Percentiles rank a stretch among this genome's conserved stretches.
Evolutionary conservation across 2,888 invertebrate genomes (phyloP).

Genomic region (Panopea generosa): DNA sequence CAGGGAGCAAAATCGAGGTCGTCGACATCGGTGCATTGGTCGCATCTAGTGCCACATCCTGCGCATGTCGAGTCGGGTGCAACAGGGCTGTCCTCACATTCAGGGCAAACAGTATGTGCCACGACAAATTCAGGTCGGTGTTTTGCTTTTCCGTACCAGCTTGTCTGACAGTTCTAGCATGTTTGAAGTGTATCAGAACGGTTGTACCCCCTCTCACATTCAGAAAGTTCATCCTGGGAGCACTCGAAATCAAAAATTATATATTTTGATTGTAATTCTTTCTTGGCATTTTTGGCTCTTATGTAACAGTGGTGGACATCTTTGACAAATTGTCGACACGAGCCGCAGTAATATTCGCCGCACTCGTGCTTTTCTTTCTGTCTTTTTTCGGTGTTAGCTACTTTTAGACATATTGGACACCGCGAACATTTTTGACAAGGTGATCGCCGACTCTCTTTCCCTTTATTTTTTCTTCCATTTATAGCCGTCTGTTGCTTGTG

Average conservation of each 20-base stretch:
- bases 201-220: conserved; percentile 17
- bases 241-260: conserved; percentile 42
- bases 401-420: conserved; percentile 24
- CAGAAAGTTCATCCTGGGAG: conserved; percentile 17
- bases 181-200: conserved; percentile 18
- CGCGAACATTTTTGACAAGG: too few species aligned
- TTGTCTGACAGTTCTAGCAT: conserved; percentile 25
- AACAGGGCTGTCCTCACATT: conserved; percentile 6
- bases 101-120: conserved; percentile 32
- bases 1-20: too few species aligned
- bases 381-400: conserved; percentile 5
- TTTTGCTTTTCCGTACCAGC: conserved; percentile 36
- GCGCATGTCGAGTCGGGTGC: conserved; percentile 28
- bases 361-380: conserved; percentile 24
- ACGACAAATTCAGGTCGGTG: conserved; percentile 42
- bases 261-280: conserved; percentile 24
- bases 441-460: too few species aligned
- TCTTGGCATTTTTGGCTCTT: conserved; percentile 17
- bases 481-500: conserved; percentile 2
- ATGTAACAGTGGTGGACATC: conserved; percentile 28
- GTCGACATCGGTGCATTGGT: too few species aligned
- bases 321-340: conserved; percentile 10
- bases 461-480: conserved; percentile 18
- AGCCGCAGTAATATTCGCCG: conserved; percentile 25
- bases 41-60: conserved; percentile 17